Evolutionary conservation across 2,113 vertebrate genomes (phyloP).

Genomic region (Cololabis saira): DNA sequence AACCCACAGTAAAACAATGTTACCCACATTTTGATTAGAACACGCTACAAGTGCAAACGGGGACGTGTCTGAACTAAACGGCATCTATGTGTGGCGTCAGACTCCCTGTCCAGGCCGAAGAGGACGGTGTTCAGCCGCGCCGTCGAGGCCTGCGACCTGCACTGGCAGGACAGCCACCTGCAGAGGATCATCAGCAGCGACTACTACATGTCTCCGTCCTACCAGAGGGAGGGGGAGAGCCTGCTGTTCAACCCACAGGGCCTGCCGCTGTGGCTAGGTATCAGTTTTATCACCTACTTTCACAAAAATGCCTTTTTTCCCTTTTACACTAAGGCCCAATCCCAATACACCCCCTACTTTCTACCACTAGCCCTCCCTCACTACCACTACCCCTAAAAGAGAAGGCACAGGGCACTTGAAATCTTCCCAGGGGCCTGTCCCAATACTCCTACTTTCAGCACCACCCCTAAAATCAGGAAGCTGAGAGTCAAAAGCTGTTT

Average conservation of each 20-base stretch:
- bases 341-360: too few species aligned
- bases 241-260: conserved; percentile 96
- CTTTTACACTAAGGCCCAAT: too few species aligned
- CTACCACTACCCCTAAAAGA: too few species aligned
- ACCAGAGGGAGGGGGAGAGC: conserved; percentile 93
- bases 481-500: too few species aligned
- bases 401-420: too few species aligned
- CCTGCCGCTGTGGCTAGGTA: conserved; percentile 96
- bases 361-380: too few species aligned
- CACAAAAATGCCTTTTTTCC: neutral
- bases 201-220: conserved; percentile 91
- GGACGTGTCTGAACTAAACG: neutral
- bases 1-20: neutral
- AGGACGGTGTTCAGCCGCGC: conserved; percentile 95
- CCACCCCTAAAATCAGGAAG: too few species aligned
- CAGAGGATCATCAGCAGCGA: conserved; percentile 98
- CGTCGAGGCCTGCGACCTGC: conserved; percentile 94
- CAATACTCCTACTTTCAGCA: too few species aligned
- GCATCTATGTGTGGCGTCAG: conserved; percentile 64
- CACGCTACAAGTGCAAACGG: neutral
- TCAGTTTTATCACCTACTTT: neutral
- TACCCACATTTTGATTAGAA: neutral
- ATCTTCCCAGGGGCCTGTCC: too few species aligned
- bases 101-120: conserved; percentile 91
- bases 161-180: conserved; percentile 99